Percentiles rank a stretch among this genome's conserved stretches.
These are phyloP conservation scores for Leucania comma DNA, from an alignment of 2,888 invertebrate genomes.

Conservation along the genomic window DNA sequence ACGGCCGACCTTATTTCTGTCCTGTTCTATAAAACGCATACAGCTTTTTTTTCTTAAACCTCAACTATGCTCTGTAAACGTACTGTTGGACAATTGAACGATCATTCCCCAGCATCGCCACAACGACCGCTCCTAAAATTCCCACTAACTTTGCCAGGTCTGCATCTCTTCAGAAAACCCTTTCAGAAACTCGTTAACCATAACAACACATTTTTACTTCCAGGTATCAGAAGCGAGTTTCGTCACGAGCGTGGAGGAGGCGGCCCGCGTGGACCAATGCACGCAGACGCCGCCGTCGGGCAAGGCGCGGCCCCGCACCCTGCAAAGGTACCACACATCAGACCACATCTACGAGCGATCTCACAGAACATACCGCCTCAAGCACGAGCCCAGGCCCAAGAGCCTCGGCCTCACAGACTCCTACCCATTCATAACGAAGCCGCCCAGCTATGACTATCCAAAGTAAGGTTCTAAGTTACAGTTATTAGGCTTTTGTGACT, in stretches of 20 bases:
- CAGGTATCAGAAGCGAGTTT: conserved; percentile 89
- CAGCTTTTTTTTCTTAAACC: too few relatives aligned
- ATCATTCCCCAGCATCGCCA: too few relatives aligned
- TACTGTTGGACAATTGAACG: too few relatives aligned
- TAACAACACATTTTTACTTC: conserved; percentile 28
- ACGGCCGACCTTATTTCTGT: too few relatives aligned
- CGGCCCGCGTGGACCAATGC: conserved; percentile 84
- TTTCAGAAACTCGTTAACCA: neutral
- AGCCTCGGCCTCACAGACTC: conserved; percentile 84
- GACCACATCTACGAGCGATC: conserved; percentile 86
- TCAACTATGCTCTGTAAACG: too few relatives aligned
- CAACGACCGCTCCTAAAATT: neutral
- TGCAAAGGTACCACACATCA: conserved; percentile 90
- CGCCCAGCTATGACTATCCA: conserved; percentile 83
- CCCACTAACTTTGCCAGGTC: neutral
- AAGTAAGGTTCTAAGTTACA: conserved; percentile 78
- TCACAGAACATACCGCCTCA: conserved; percentile 74
- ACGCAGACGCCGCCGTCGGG: conserved; percentile 88
- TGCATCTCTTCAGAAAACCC: neutral
- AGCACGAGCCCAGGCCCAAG: conserved; percentile 79
- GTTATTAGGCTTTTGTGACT: conserved; percentile 65
- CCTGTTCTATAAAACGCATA: too few relatives aligned
- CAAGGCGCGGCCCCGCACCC: conserved; percentile 85
- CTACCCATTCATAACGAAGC: conserved; percentile 82
- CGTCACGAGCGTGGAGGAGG: conserved; percentile 87